Percentiles rank a stretch among this genome's conserved stretches.
phyloP scores from a whole-genome alignment of 2,888 invertebrate species.

The Mayetiola destructor region DNA sequence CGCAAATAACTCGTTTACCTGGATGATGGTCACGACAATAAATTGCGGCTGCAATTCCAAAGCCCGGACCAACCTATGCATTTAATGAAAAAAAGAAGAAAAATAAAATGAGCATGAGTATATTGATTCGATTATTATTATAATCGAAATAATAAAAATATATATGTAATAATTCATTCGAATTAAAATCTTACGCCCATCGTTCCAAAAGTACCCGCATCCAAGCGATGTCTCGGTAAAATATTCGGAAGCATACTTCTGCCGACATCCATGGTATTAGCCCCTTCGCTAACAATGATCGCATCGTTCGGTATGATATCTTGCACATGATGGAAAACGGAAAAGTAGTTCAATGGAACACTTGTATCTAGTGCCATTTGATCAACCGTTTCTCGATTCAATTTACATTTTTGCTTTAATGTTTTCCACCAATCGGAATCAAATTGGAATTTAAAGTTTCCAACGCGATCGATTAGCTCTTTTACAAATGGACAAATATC shows the following conservation, averaged over 20 bases:
- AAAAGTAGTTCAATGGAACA: constrained; percentile 83
- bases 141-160: not conserved
- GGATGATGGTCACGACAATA: constrained; percentile 73
- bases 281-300: constrained; percentile 91
- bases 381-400: constrained; percentile 54
- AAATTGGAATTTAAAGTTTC: constrained; percentile 42
- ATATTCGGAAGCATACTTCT: constrained; percentile 73
- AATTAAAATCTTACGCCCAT: constrained; percentile 58
- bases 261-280: constrained; percentile 98
- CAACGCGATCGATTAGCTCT: constrained; percentile 45
- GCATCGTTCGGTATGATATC: constrained; percentile 62
- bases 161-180: not conserved
- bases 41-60: constrained; percentile 81
- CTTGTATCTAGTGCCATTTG: constrained; percentile 55
- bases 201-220: constrained; percentile 93
- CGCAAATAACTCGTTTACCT: constrained; percentile 72
- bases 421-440: constrained; percentile 63
- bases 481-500: constrained; percentile 62
- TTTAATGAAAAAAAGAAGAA: not conserved
- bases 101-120: not conserved
- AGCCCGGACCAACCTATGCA: constrained; percentile 53
- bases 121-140: not conserved
- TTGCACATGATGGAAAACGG: constrained; percentile 75
- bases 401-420: constrained; percentile 52
- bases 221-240: constrained; percentile 72